These are phyloP conservation scores for Labeo calbasu DNA, from an alignment of 2,797 vertebrate species.

Conservation along the genomic window DNA sequence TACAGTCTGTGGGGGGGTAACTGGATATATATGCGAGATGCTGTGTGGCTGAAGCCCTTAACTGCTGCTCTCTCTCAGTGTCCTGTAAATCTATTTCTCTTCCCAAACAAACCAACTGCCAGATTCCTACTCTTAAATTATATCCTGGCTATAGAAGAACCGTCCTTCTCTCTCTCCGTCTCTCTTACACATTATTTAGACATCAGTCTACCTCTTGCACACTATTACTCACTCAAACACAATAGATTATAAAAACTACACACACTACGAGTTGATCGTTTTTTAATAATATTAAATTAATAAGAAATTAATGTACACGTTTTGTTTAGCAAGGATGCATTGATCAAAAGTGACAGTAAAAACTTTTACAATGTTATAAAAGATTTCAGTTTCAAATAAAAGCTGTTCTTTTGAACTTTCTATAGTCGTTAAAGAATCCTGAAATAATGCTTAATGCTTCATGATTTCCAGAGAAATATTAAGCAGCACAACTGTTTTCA, in stretches of 20 bases:
- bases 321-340: not conserved
- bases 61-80: slow-evolving; percentile 50
- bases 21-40: slow-evolving; percentile 65
- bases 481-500: not conserved
- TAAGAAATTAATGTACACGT: not conserved
- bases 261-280: not conserved
- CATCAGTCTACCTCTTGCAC: slow-evolving; percentile 37
- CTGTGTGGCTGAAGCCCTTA: slow-evolving; percentile 60
- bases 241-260: no score
- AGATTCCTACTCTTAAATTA: slow-evolving; percentile 42
- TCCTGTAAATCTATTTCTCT: slow-evolving; percentile 48
- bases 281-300: not conserved
- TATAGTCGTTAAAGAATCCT: not conserved
- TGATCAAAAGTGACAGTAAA: slow-evolving; percentile 1
- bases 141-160: not conserved
- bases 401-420: not conserved
- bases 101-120: slow-evolving; percentile 29
- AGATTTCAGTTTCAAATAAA: not conserved
- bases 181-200: slow-evolving; percentile 4
- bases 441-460: not conserved
- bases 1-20: slow-evolving; percentile 67
- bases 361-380: not conserved
- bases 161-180: slow-evolving; percentile 7
- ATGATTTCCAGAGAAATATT: not conserved
- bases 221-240: not conserved